Percentiles rank a stretch among this genome's conserved stretches.
phyloP scores from a whole-genome alignment of 1,140 invertebrate genomes.

The Drosophila teissieri region DNA sequence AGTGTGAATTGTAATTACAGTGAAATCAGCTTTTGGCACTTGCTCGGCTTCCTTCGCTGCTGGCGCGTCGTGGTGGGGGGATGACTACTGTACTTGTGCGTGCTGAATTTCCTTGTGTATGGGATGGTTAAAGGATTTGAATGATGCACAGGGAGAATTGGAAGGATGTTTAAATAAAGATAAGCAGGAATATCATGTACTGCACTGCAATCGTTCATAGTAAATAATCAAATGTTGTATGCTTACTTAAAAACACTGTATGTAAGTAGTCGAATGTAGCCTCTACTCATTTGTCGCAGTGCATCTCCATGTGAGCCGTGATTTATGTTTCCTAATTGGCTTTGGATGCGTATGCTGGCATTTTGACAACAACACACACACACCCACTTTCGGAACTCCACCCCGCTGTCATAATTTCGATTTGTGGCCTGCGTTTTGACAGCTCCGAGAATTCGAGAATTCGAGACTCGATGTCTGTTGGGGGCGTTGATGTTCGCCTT shows the following conservation, averaged over 20 bases:
- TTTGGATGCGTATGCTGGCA: conserved; percentile 72
- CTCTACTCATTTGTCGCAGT: conserved; percentile 8
- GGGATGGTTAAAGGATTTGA: conserved; percentile 44
- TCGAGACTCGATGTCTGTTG: conserved; percentile 72
- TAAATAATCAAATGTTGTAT: too few relatives aligned
- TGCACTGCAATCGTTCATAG: too few relatives aligned
- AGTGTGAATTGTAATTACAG: conserved; percentile 84
- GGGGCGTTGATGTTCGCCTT: conserved; percentile 36
- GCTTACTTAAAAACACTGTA: too few relatives aligned
- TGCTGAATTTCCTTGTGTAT: conserved; percentile 54
- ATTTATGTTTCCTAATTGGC: conserved; percentile 81
- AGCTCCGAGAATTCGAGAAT: conserved; percentile 58
- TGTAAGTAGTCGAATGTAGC: too few relatives aligned
- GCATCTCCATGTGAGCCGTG: conserved; percentile 55
- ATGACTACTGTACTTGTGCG: conserved; percentile 31
- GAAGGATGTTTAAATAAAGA: too few relatives aligned
- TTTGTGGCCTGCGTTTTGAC: conserved; percentile 63
- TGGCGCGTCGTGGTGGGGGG: conserved; percentile 6
- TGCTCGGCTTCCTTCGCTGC: conserved; percentile 64
- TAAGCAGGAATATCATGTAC: too few relatives aligned
- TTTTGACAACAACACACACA: conserved; percentile 41
- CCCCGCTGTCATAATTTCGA: conserved; percentile 64
- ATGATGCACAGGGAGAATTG: neutral
- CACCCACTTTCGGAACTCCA: conserved; percentile 16
- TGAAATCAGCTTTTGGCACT: conserved; percentile 84